phyloP scores from a whole-genome alignment of 2,797 vertebrate species.

The Cephalopachus bancanus region DNA sequence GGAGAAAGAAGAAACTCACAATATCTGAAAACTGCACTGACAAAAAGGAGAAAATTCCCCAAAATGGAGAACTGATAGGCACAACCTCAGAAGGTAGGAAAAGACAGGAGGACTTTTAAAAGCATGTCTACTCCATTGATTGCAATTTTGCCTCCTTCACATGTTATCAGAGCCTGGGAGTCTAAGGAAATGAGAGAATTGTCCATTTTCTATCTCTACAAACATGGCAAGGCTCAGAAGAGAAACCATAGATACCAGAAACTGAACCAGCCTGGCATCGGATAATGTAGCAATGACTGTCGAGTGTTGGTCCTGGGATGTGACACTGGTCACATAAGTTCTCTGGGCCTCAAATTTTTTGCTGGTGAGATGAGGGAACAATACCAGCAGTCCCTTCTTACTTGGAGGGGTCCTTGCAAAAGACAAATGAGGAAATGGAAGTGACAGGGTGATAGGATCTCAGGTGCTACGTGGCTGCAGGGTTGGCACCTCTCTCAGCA shows the following conservation, averaged over 20 bases:
- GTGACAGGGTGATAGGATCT: rapidly evolving
- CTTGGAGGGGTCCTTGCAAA: background rate
- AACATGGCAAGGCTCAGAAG: background rate
- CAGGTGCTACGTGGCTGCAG: rapidly evolving
- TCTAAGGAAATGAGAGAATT: background rate
- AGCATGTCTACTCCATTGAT: rapidly evolving
- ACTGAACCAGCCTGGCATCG: rapidly evolving
- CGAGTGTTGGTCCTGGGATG: background rate
- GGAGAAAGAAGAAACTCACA: background rate
- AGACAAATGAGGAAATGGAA: rapidly evolving
- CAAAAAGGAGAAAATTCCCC: background rate
- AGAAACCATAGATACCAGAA: rapidly evolving
- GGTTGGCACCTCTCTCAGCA: too few relatives aligned
- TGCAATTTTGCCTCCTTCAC: rapidly evolving
- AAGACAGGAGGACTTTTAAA: too few relatives aligned
- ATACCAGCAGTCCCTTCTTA: too few relatives aligned
- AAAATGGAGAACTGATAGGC: background rate
- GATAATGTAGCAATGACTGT: rapidly evolving
- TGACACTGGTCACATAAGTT: rapidly evolving
- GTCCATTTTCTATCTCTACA: background rate
- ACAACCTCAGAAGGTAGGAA: rapidly evolving
- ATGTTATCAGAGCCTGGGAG: background rate
- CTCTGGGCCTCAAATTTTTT: background rate
- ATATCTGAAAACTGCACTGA: too few relatives aligned
- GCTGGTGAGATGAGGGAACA: too few relatives aligned